Base-by-base conservation (phyloP, 1,140 invertebrate genomes). In the Cyclina sinensis region DNA sequence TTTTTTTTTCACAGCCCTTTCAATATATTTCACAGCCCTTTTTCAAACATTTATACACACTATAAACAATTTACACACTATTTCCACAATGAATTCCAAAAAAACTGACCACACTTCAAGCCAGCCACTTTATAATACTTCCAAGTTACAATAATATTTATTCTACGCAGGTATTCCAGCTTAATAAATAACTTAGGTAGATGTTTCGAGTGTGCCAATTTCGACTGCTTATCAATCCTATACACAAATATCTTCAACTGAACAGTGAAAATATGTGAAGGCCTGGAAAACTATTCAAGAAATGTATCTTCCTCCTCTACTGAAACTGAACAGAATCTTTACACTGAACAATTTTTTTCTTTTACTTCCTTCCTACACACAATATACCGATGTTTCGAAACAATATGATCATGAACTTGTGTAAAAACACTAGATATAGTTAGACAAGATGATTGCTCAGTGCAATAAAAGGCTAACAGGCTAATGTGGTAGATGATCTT, bases 71-170 rank as follows among this genome's bases (percentile, higher is more conserved):
- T n/a, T n/a, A n/a, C n/a, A n/a, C n/a, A n/a, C 43, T 14, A 43
- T 43, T 43, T 43, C 43, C 4, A 43, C 43, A 43, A 4, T 14
- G 43, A 43, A 43, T 43, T 43, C 43, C 43, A 43, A 43, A 43
- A n/a, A n/a, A 62, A 62, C 57, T 62, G 57, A 62, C 57, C 57
- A 62, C 21, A 62, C 24, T 62, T 62, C 57, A 62, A 62, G 21
- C 32, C 9, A 70, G 24, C 18, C 65, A 70, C 65, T 70, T 37
- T 2, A 2, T 70, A 70, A 70, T 35, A 9, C 32, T 39, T 37
- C 9, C 37, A 70, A 70, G 32, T 70, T 70, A 27, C 37, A 70
- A 70, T 70, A 70, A 70, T 70, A 35, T 70, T 70, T 70, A 37
- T 70, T 21, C 65, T 37, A 14, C 65, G 27, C 65, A 70, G 65